A percentile compares a stretch with the other conserved stretches of the same genome.
These are phyloP conservation scores for Odocoileus hemionus DNA, from an alignment of 2,113 vertebrate genomes.

Conservation along the genomic window DNA sequence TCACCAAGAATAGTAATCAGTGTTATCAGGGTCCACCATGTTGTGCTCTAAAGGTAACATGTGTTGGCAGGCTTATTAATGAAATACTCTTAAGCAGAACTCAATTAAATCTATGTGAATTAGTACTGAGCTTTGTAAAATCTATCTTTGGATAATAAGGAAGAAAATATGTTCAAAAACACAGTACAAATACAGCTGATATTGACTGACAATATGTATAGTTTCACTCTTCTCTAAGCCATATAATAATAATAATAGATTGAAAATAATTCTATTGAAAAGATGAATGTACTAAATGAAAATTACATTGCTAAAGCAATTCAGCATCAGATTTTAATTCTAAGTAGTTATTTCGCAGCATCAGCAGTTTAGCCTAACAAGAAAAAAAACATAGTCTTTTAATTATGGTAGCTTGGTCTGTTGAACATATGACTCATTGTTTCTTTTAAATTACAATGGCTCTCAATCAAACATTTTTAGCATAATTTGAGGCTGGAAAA, in stretches of 20 bases:
- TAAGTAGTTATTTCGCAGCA: constrained; percentile 27
- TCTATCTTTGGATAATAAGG: background rate
- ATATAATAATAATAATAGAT: background rate
- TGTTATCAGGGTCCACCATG: background rate
- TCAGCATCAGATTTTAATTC: background rate
- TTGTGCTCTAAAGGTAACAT: background rate
- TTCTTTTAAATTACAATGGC: constrained; percentile 26
- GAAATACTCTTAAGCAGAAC: background rate
- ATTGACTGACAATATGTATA: background rate
- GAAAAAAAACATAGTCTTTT: constrained; percentile 24
- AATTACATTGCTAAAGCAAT: background rate
- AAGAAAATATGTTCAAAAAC: background rate
- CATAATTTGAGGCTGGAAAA: constrained; percentile 7
- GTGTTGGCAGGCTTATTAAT: background rate
- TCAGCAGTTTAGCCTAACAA: background rate
- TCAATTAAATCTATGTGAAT: background rate
- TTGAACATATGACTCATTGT: constrained; percentile 51
- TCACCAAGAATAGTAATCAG: background rate
- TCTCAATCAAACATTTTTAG: constrained; percentile 43
- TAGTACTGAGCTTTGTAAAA: background rate
- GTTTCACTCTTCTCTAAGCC: background rate
- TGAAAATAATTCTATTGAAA: background rate
- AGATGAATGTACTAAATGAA: background rate
- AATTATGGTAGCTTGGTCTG: constrained; percentile 47
- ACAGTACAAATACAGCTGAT: background rate